These are phyloP conservation scores for Polypedilum pembai DNA, from an alignment of 1,140 invertebrate genomes.

Conservation along the genomic window DNA sequence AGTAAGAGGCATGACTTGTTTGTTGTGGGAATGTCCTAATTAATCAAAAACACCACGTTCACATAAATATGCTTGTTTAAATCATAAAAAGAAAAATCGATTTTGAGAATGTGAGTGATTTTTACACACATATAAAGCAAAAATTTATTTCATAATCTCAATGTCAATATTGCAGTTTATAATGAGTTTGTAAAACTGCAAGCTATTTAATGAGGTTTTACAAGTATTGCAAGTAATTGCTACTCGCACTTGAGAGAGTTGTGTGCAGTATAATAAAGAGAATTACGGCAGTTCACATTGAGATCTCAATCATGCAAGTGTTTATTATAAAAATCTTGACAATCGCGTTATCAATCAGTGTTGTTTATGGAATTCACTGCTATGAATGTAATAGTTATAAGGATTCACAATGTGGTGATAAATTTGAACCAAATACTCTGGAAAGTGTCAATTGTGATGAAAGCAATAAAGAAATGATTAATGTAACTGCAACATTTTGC, in stretches of 20 bases:
- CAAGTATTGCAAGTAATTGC: no score
- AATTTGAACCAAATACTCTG: background rate
- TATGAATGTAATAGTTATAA: background rate
- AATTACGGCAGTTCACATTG: background rate
- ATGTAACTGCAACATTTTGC: background rate
- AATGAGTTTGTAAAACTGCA: background rate
- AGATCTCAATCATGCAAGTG: constrained; percentile 11
- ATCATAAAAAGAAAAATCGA: no score
- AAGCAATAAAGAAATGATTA: background rate
- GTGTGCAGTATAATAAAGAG: no score
- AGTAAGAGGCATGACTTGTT: no score
- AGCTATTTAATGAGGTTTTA: no score
- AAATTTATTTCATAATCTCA: background rate
- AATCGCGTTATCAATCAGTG: background rate
- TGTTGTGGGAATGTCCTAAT: no score
- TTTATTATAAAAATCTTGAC: background rate
- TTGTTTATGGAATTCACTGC: background rate
- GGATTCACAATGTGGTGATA: background rate
- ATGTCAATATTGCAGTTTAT: constrained; percentile 13
- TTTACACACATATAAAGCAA: background rate
- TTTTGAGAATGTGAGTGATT: background rate
- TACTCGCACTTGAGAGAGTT: no score
- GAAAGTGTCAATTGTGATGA: background rate
- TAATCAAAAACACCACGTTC: no score
- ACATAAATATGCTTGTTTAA: no score